Base-by-base conservation (phyloP, 2,888 invertebrate species). In the Quadroppia sp. region DNA sequence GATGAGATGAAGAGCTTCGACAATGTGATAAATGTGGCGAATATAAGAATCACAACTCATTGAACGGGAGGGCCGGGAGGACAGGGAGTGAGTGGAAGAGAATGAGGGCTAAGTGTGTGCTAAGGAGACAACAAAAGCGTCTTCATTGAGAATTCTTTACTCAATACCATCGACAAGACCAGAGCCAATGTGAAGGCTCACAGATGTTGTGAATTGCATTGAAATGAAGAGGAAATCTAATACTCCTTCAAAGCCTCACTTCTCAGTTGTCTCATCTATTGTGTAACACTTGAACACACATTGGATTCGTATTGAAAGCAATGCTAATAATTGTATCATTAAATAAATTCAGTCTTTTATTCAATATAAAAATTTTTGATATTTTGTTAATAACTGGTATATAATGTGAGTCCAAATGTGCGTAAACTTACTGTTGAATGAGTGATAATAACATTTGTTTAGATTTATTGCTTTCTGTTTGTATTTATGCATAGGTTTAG, bases 141-240 rank as follows among this genome's bases (percentile, higher is more conserved):
- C 61, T 61, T 61, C 61, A 61, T 28, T 30, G 30, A 61, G 30
- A 30, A 61, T 61, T 61, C 53, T 6, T 53, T 4, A 13, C 53
- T 61, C 61, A 61, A 32, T 61, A 32, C 32, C 32, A 32, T 32
- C n/a, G 6, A 7, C 17, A 36, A 6, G 15, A 32, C 32, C 13
- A 32, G 61, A 61, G 61, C 61, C 61, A 61, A 61, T 61, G 61
- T 61, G 61, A 61, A 61, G 30, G 4, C 30, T 6, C 32, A 61
- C 61, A 61, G 61, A 61, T 61, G 61, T 61, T 32, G 61, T 17
- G 61, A 61, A 61, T 61, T 32, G 61, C 30, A 61, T 32, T 61
- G 9, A 61, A 61, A 61, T 61, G 61, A 61, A 32, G 61, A 61
- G 61, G 61, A 61, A 61, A 61, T 61, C n/a, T 20, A 61, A 61